Evolutionary conservation across 2,113 vertebrate species (phyloP), one percentile per base, ranked within the genome.

Genomic region (Mixornis gularis): DNA sequence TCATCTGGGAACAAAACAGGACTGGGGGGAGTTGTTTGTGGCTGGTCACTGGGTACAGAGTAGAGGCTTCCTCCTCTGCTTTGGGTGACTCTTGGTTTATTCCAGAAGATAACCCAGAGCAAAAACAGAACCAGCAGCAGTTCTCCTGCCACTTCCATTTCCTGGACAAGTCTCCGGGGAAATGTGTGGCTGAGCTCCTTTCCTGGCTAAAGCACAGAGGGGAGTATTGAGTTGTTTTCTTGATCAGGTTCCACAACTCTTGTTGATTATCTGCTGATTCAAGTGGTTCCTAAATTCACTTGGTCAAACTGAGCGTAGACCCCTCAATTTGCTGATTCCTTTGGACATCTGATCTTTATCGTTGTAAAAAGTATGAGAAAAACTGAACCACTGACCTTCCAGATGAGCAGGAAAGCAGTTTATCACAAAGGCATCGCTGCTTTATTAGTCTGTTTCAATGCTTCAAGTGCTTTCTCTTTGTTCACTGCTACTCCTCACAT

Each of bases 361-460:
- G 10, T 6, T 0, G 69, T 81, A 79, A 86, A 84, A 80, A 71
- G 30, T 71, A 74, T 48, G 65, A 87, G 64, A 85, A 94, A 85
- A 90, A 36, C 69, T 41, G 69, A 36, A 55, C 66, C 49, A 12
- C 2, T 89, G 59, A 82, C 89, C 87, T 95, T 93, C 44, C 70
- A 89, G 69, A 74, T 13, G 36, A 79, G 70, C 62, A 87, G 92
- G 60, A 72, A 92, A 89, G 71, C 74, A 92, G 84, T 66, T 94
- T 78, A 81, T 83, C 64, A 60, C 88, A 90, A 69, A 74, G 73
- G 73, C 63, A 66, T 58, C 4, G 1, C 34, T 82, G 58, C 73
- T 91, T 71, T 79, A 82, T 69, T 73, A 55, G 66, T n/a, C 38
- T 53, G 40, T 51, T 78, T 87, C 80, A 72, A 12, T 40, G 77